Conservation (phyloP, 2,888 invertebrate species). For the Mythimna pallens region DNA sequence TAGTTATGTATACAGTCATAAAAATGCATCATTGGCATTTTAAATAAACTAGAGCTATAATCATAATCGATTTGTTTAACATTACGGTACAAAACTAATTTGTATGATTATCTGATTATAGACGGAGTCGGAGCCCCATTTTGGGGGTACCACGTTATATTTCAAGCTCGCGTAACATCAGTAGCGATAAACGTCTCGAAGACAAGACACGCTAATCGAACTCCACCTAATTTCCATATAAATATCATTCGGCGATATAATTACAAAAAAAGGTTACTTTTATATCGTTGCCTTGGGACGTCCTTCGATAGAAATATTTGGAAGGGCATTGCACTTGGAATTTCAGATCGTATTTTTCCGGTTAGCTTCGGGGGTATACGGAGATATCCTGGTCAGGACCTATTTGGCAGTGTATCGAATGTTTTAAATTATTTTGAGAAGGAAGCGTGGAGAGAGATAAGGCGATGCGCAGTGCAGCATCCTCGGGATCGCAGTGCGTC, state of each 20-base stretch:
- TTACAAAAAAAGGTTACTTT: constrained; percentile 65
- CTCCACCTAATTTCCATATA: constrained; percentile 76
- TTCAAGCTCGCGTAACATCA: constrained; percentile 76
- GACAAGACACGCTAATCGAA: constrained; percentile 76
- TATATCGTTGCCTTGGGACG: constrained; percentile 69
- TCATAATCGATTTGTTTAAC: constrained; percentile 28
- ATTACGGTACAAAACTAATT: constrained; percentile 40
- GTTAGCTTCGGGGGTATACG: constrained; percentile 46
- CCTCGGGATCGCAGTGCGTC: constrained; percentile 84
- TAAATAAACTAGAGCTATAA: constrained; percentile 36
- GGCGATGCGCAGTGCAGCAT: constrained; percentile 87
- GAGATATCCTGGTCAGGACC: constrained; percentile 70
- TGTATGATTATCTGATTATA: constrained; percentile 50
- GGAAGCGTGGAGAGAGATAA: constrained; percentile 77
- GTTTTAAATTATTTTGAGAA: constrained; percentile 82
- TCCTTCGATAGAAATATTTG: constrained; percentile 70
- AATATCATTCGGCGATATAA: constrained; percentile 70
- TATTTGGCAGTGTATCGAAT: constrained; percentile 83
- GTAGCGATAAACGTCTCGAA: constrained; percentile 76
- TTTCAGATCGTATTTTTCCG: constrained; percentile 58
- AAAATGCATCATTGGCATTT: constrained; percentile 37
- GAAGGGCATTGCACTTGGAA: constrained; percentile 64
- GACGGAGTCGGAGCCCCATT: constrained; percentile 36
- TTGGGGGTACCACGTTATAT: constrained; percentile 40
- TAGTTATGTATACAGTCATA: constrained; percentile 8